phyloP scores from a whole-genome alignment of 64 coral and sea anemone genomes.

The Porites lutea region DNA sequence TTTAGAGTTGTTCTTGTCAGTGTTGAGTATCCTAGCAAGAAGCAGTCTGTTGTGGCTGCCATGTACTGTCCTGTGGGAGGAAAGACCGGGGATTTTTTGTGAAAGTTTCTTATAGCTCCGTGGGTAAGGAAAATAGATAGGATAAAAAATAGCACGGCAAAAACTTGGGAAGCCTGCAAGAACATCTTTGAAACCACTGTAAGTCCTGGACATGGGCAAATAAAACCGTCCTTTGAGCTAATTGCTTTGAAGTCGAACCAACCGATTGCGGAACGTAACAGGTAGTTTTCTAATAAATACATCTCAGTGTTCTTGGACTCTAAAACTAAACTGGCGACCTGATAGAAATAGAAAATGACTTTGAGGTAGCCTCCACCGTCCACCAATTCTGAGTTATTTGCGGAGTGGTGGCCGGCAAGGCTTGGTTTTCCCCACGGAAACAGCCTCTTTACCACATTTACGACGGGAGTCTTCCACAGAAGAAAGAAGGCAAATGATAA shows the following conservation, averaged over 20 bases:
- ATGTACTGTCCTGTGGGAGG: slow-evolving; percentile 37
- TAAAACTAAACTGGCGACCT: slow-evolving; percentile 45
- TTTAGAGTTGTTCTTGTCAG: not conserved
- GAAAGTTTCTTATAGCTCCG: not conserved
- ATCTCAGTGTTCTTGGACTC: not conserved
- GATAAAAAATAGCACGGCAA: not conserved
- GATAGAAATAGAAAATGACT: slow-evolving; percentile 65
- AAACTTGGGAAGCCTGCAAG: slow-evolving; percentile 21
- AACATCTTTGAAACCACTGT: slow-evolving; percentile 33
- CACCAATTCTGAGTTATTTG: not conserved
- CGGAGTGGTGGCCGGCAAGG: not conserved
- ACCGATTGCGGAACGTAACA: slow-evolving; percentile 4
- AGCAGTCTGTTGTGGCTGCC: slow-evolving; percentile 23
- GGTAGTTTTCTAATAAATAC: not conserved
- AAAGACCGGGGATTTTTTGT: not conserved
- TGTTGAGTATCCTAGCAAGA: slow-evolving; percentile 62
- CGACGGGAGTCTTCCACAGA: slow-evolving; percentile 33
- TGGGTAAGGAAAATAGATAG: slow-evolving; percentile 26
- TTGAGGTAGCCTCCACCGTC: slow-evolving; percentile 48
- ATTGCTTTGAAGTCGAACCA: slow-evolving; percentile 38
- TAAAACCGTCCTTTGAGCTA: not conserved
- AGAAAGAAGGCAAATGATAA: slow-evolving; percentile 44
- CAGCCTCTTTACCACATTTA: not conserved
- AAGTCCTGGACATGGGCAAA: slow-evolving; percentile 40
- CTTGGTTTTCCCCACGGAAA: not conserved